phyloP scores from a whole-genome alignment of 1,140 invertebrate genomes.

The Caenorhabditis inopinata region DNA sequence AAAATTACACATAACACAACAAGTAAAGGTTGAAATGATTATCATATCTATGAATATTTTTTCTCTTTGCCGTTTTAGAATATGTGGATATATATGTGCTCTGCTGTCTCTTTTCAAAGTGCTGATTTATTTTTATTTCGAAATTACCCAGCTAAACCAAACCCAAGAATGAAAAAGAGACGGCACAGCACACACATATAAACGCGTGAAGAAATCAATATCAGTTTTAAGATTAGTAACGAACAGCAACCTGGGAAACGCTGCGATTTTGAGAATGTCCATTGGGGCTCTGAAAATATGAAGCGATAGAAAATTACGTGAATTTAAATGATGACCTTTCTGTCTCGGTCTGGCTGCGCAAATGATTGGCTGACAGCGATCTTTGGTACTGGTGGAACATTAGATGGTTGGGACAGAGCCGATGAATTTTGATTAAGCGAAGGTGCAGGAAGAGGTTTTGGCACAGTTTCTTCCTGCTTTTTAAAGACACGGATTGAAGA shows the following conservation, averaged over 20 bases:
- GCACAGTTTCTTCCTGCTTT: neutral
- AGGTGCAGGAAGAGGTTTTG: neutral
- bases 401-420: neutral
- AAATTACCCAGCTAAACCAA: neutral
- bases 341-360: neutral
- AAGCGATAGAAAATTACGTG: no score
- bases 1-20: no score
- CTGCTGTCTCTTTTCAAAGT: constrained; percentile 11
- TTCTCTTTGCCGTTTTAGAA: neutral
- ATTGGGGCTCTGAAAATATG: neutral
- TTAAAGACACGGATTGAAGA: constrained; percentile 37
- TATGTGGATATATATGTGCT: neutral
- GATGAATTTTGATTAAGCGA: neutral
- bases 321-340: neutral
- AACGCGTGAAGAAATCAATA: neutral
- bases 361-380: neutral
- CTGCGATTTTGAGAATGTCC: neutral
- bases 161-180: constrained; percentile 19
- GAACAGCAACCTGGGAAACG: constrained; percentile 19
- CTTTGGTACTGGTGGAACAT: neutral
- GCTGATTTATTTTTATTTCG: neutral
- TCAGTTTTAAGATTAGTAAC: constrained; percentile 2
- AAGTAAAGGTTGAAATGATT: no score
- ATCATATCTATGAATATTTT: no score
- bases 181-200: constrained; percentile 2